Evolutionary conservation across 2,113 vertebrate genomes (phyloP), one percentile per base, ranked within the genome.

Genomic region (Spea multiplicata): DNA sequence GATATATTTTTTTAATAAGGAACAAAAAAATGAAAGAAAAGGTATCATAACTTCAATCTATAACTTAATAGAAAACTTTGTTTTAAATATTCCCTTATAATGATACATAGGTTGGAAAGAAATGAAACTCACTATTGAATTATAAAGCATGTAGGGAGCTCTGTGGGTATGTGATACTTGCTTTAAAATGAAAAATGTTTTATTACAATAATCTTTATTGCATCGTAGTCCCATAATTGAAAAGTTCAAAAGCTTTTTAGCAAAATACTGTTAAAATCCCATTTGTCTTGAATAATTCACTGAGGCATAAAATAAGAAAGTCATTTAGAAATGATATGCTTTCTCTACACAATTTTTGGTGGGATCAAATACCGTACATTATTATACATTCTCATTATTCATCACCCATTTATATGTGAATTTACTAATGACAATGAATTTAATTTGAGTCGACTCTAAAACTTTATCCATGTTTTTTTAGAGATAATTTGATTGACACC

Each of bases 291-390:
- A 70, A 49, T 50, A 77, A 77, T 70, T 77, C 75, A 70, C 55
- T 70, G 66, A 77, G 49, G 75, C 75, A 77, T 76, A 76, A 76
- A 69, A 76, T 61, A 70, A 59, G 66, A 69, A n/a, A 69, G 30
- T 16, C 53, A 61, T 61, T 70, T 16, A n/a, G 16, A 55, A 46
- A 49, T 44, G 12, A 47, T 44, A 55, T 62, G 44, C 49, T 59
- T 4, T 8, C 17, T 62, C 53, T 30, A 14, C 61, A n/a, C 13
- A 53, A 30, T 66, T 80, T 73, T 73, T n/a, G 48, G 30, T 4
- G 48, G 55, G 65, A 69, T 73, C n/a, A 69, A 67, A 44, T 2
- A n/a, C n/a, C n/a, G n/a, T n/a, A 8, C 17, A 62, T 62, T 59
- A 61, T 44, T 62, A 47, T 44, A 17, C 16, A 5, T 16, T 57